phyloP scores from a whole-genome alignment of 1,140 invertebrate genomes.

The Aphelenchoides avenae region DNA sequence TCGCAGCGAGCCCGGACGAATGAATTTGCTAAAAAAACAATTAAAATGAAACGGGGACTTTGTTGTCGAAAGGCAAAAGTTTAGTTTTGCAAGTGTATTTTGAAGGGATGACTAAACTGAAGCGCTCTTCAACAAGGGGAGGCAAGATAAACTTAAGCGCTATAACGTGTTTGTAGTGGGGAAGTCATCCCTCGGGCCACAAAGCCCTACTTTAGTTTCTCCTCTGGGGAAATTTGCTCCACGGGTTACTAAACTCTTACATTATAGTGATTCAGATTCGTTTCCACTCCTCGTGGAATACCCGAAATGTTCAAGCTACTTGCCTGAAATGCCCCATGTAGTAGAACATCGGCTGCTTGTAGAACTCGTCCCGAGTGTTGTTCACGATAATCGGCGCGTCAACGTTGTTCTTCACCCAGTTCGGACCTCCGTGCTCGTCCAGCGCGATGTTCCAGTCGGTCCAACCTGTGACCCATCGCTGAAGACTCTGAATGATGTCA shows the following conservation, averaged over 20 bases:
- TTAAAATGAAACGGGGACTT: too few relatives aligned
- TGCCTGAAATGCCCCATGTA: slow-evolving; percentile 69
- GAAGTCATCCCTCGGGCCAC: not conserved
- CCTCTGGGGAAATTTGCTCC: too few relatives aligned
- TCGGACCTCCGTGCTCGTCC: slow-evolving; percentile 69
- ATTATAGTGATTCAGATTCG: too few relatives aligned
- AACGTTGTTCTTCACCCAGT: slow-evolving; percentile 73
- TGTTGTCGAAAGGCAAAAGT: too few relatives aligned
- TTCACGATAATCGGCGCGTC: slow-evolving; percentile 76
- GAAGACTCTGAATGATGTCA: slow-evolving; percentile 35
- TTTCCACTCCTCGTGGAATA: too few relatives aligned
- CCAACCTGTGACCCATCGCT: slow-evolving; percentile 64
- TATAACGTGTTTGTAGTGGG: not conserved
- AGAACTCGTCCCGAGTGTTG: slow-evolving; percentile 68
- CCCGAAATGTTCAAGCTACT: too few relatives aligned
- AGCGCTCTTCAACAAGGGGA: too few relatives aligned
- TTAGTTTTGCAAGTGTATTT: too few relatives aligned
- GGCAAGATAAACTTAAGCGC: not conserved
- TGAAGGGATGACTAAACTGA: too few relatives aligned
- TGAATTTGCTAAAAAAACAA: slow-evolving; percentile 36
- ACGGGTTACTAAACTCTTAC: too few relatives aligned
- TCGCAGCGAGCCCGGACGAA: slow-evolving; percentile 29
- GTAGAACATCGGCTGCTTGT: slow-evolving; percentile 84
- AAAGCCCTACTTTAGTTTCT: too few relatives aligned
- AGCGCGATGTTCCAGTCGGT: slow-evolving; percentile 79